Evolutionary conservation across 1,140 invertebrate species (phyloP).

Genomic region (Drosophila saltans): DNA sequence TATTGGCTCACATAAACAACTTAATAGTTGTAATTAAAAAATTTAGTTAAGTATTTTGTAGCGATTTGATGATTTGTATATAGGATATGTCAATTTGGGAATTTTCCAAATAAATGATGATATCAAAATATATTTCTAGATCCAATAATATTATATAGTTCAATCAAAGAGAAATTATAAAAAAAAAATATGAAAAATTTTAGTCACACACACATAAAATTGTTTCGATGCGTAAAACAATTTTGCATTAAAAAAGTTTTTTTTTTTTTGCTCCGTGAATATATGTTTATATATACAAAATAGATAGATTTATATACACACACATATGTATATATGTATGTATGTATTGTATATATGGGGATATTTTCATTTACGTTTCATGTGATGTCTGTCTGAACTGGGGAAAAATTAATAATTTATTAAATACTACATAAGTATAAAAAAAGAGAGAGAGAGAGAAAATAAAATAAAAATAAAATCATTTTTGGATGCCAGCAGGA

Average conservation of each 20-base stretch:
- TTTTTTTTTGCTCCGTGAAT: neutral
- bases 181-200: neutral
- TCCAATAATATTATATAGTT: slow-evolving; percentile 44
- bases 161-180: slow-evolving; percentile 30
- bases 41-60: neutral
- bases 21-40: neutral
- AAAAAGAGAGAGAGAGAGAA: slow-evolving; percentile 3
- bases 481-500: slow-evolving; percentile 21
- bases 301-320: neutral
- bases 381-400: slow-evolving; percentile 60
- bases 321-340: neutral
- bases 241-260: slow-evolving; percentile 5
- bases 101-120: slow-evolving; percentile 18
- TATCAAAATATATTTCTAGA: slow-evolving; percentile 44
- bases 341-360: slow-evolving; percentile 24
- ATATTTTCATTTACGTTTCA: slow-evolving; percentile 65
- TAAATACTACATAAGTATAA: slow-evolving; percentile 61
- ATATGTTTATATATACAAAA: slow-evolving; percentile 4
- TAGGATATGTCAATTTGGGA: slow-evolving; percentile 7
- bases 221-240: slow-evolving; percentile 29
- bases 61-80: neutral
- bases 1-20: slow-evolving; percentile 4
- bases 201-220: slow-evolving; percentile 19
- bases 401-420: slow-evolving; percentile 77
- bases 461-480: slow-evolving; percentile 23